These are phyloP conservation scores for Entomobrya multifasciata DNA, from an alignment of 2,888 invertebrate species.

Conservation along the genomic window DNA sequence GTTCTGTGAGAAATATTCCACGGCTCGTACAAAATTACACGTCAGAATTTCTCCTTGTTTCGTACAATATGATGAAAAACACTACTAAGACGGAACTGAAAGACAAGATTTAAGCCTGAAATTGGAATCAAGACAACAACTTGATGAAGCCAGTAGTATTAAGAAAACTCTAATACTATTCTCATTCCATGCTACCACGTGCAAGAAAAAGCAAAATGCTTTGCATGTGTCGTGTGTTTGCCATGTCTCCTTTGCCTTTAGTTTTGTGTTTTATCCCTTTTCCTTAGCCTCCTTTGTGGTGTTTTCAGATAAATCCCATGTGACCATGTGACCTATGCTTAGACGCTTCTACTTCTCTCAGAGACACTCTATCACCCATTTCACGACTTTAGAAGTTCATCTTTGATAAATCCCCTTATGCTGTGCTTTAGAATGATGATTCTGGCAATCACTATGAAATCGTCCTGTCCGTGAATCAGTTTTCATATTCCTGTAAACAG, in stretches of 20 bases:
- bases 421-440: not conserved
- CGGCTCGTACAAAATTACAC: no score
- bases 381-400: no score
- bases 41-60: no score
- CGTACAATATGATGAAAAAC: no score
- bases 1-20: no score
- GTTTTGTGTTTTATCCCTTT: not conserved
- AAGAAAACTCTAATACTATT: no score
- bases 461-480: no score
- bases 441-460: no score
- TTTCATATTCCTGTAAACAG: no score
- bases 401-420: conserved; percentile 47
- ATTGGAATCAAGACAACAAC: conserved; percentile 28
- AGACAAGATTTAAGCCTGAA: no score
- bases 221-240: conserved; percentile 47
- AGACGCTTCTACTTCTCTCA: not conserved
- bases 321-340: conserved; percentile 51
- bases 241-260: conserved; percentile 12
- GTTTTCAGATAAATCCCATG: conserved; percentile 53
- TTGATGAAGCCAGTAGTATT: conserved; percentile 14
- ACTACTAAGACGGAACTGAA: no score
- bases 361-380: no score
- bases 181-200: not conserved
- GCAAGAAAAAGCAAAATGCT: not conserved
- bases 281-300: conserved; percentile 27